A percentile compares a stretch with the other conserved stretches of the same genome.
Evolutionary conservation across 2,113 vertebrate genomes (phyloP).

Genomic region (Syngnathoides biaculeatus): DNA sequence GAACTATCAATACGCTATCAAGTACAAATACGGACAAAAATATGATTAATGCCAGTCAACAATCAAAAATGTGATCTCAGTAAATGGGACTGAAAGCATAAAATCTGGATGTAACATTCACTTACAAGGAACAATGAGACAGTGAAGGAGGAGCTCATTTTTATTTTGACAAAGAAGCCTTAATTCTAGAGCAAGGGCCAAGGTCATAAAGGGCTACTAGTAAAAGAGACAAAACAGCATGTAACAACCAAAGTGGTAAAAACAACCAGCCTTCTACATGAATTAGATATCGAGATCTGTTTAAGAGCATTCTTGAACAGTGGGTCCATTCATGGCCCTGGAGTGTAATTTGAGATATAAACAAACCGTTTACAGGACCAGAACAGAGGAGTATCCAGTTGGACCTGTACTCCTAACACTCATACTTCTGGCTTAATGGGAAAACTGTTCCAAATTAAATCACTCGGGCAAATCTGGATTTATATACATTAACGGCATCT

Average conservation of each 20-base stretch:
- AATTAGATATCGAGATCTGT: slow-evolving; percentile 30
- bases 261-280: slow-evolving; percentile 20
- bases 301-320: slow-evolving; percentile 33
- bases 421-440: slow-evolving; percentile 8
- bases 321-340: slow-evolving; percentile 39
- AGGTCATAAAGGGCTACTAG: slow-evolving; percentile 7
- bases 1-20: no score
- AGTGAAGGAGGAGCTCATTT: not conserved
- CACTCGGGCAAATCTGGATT: not conserved
- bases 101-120: not conserved
- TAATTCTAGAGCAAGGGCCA: not conserved
- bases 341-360: slow-evolving; percentile 56
- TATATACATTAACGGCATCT: not conserved
- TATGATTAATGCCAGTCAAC: not conserved
- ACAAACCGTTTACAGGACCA: slow-evolving; percentile 49
- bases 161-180: not conserved
- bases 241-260: slow-evolving; percentile 16
- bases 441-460: slow-evolving; percentile 11
- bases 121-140: not conserved
- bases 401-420: slow-evolving; percentile 39
- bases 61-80: not conserved
- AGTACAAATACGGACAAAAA: not conserved
- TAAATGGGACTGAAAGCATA: not conserved
- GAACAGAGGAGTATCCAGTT: slow-evolving; percentile 21
- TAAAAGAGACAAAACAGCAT: slow-evolving; percentile 25